A percentile compares a stretch with the other conserved stretches of the same genome.
Conservation (phyloP, 2,888 invertebrate genomes). For the Exocentrus adspersus region DNA sequence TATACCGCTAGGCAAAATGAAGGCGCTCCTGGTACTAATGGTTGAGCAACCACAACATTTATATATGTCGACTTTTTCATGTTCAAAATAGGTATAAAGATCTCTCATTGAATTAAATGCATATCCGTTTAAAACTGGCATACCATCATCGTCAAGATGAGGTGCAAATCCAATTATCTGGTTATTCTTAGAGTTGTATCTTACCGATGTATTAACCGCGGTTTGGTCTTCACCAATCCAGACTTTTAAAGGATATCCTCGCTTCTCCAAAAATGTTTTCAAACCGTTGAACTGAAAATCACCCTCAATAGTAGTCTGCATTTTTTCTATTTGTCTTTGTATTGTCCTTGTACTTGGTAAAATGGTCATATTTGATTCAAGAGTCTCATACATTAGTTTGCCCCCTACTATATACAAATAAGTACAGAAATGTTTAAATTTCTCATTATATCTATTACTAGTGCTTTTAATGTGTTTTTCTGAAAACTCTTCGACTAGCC, state of each 20-base stretch:
- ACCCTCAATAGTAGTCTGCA: constrained; percentile 39
- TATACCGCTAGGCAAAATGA: constrained; percentile 35
- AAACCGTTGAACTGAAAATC: constrained; percentile 36
- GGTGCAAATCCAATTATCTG: constrained; percentile 44
- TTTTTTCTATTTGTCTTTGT: constrained; percentile 25
- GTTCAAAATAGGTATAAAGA: not conserved
- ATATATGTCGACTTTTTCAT: constrained; percentile 29
- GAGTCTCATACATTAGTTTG: constrained; percentile 41
- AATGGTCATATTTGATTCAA: constrained; percentile 39
- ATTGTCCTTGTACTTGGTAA: constrained; percentile 36
- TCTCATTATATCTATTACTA: no score
- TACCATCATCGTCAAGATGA: constrained; percentile 40
- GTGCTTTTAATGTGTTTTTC: no score
- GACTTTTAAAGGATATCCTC: constrained; percentile 35
- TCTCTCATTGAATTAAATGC: constrained; percentile 14
- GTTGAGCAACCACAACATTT: constrained; percentile 38
- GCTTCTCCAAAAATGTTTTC: constrained; percentile 32
- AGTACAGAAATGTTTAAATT: constrained; percentile 6
- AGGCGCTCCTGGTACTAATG: constrained; percentile 13
- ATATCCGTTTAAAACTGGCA: constrained; percentile 19
- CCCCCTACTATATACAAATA: constrained; percentile 35
- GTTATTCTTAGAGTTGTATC: constrained; percentile 42
- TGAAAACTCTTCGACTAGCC: no score
- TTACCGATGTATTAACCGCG: constrained; percentile 36
- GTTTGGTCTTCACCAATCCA: constrained; percentile 47